Evolutionary conservation across 2,888 invertebrate genomes (phyloP), one percentile per base, ranked within the genome.

Genomic region (Drosophila gaucha): DNA sequence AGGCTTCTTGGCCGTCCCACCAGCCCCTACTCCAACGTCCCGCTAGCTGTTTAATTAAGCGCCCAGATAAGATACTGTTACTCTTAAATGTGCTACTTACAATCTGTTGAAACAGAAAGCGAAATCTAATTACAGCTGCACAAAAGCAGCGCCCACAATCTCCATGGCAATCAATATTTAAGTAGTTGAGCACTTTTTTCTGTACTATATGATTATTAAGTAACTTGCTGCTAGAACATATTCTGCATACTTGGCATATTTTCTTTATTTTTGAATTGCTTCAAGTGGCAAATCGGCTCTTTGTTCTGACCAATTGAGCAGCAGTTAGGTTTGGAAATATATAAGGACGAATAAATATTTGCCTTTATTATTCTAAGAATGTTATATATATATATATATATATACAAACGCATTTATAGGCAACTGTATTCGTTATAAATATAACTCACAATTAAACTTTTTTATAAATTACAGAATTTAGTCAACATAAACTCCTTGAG

Each of bases 11-110:
- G 6, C 2, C 47, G 18, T 22, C 18, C 16, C 24, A 30, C 26
- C 8, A 18, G 8, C 30, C 8, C 46, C 12, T 14, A 3, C 46
- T 14, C 16, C 26, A 16, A 16, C 33, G 22, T 14, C 38, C 39
- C 43, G 49, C 52, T 24, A 16, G 74, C 33, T 60, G 78, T 84
- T 86, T 84, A 89, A 84, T 84, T 84, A 88, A 60, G 88, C 83
- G 57, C 41, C 65, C 55, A 68, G 83, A 82, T 87, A 85, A 85
- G 88, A 89, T 78, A 69, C 70, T 73, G 69, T 75, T 63, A 36
- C 67, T 56, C 35, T 59, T 67, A 78, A 89, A 85, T 71, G 78
- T 80, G 68, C 57, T 65, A 50, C 60, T 65, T 31, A 58, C 63
- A 80, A 73, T 73, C 69, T 73, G 68, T 70, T 69, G 65, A 80